These are phyloP conservation scores for Drosophila leontia DNA, from an alignment of 1,140 invertebrate species.

Conservation along the genomic window DNA sequence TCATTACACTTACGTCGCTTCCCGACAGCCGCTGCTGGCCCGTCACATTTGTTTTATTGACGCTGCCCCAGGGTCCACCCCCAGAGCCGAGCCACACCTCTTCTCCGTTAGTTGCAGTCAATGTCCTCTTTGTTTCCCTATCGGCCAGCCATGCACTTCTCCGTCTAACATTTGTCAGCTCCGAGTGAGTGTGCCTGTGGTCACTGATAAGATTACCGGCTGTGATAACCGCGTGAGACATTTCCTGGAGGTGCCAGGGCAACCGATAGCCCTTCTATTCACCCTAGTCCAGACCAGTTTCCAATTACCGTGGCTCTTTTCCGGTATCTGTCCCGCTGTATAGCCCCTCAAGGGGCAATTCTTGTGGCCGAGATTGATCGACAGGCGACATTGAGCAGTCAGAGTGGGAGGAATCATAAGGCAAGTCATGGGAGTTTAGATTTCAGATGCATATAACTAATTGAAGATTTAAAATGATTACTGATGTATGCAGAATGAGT, in stretches of 20 bases:
- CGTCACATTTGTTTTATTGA: conserved; percentile 81
- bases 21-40: conserved; percentile 23
- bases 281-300: conserved; percentile 9
- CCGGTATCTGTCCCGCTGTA: conserved; percentile 3
- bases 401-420: neutral
- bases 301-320: conserved; percentile 17
- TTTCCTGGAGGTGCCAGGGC: conserved; percentile 54
- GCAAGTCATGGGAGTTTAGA: too few species aligned
- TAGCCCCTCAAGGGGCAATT: conserved; percentile 9
- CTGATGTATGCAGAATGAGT: neutral
- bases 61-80: conserved; percentile 41
- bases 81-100: neutral
- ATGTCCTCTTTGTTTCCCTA: conserved; percentile 75
- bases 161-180: conserved; percentile 74
- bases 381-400: neutral
- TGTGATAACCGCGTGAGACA: conserved; percentile 57
- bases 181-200: conserved; percentile 42
- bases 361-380: conserved; percentile 22
- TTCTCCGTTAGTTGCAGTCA: conserved; percentile 64
- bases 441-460: neutral
- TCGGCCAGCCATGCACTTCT: conserved; percentile 56
- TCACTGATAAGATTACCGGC: conserved; percentile 63
- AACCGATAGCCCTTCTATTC: conserved; percentile 18
- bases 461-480: neutral
- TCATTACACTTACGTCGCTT: conserved; percentile 72